phyloP scores from a whole-genome alignment of 2,113 vertebrate species.

The Nematolebias whitei region DNA sequence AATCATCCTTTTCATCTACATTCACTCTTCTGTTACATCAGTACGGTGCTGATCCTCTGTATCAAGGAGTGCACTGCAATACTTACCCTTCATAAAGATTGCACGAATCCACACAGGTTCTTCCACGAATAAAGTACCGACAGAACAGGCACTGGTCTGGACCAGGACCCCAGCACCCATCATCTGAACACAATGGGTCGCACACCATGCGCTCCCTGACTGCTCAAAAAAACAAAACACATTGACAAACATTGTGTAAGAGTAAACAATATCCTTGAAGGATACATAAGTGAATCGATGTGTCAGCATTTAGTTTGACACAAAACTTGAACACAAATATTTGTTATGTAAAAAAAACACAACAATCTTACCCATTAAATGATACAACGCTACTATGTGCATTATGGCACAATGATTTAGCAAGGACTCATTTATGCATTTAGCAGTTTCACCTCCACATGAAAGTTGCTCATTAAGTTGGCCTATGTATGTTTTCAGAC shows the following conservation, averaged over 20 bases:
- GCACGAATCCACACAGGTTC: constrained; percentile 90
- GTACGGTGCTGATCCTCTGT: neutral
- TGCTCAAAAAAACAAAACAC: constrained; percentile 73
- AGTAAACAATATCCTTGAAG: neutral
- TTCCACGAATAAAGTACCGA: constrained; percentile 89
- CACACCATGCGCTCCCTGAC: constrained; percentile 91
- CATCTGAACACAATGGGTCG: constrained; percentile 89
- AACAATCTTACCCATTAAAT: constrained; percentile 23
- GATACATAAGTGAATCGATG: constrained; percentile 2
- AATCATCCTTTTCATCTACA: neutral
- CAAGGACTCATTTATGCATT: constrained; percentile 14
- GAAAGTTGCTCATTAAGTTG: constrained; percentile 27
- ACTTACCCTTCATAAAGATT: constrained; percentile 94
- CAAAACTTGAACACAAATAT: constrained; percentile 25
- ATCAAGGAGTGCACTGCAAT: neutral
- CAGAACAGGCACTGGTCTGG: constrained; percentile 95
- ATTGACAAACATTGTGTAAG: constrained; percentile 13
- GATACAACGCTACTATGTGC: constrained; percentile 8
- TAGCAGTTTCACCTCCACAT: constrained; percentile 7
- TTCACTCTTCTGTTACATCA: neutral
- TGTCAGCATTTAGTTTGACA: neutral
- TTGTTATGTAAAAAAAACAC: constrained; percentile 11
- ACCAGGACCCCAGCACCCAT: constrained; percentile 95
- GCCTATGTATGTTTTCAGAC: constrained; percentile 22
- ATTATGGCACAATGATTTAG: constrained; percentile 14